Evolutionary conservation across 1,140 invertebrate species (phyloP).

Genomic region (Nasonia vitripennis): DNA sequence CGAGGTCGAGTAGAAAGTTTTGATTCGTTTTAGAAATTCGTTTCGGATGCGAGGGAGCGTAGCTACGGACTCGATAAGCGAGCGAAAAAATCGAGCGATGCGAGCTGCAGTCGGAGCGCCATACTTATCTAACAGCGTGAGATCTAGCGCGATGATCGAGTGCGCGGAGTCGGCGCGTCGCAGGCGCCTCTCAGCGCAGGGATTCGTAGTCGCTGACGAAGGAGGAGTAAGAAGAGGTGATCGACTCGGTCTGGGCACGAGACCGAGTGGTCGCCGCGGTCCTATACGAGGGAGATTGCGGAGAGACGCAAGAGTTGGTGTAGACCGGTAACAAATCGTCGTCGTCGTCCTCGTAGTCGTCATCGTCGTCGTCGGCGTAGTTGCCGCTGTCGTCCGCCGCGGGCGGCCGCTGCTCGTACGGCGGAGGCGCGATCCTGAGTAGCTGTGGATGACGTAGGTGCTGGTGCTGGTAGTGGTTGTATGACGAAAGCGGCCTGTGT

Average conservation of each 20-base stretch:
- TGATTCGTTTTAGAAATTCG: background rate
- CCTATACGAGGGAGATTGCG: background rate
- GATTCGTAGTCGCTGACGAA: background rate
- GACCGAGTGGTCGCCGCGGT: background rate
- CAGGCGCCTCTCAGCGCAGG: background rate
- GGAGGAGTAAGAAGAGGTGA: background rate
- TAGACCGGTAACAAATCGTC: background rate
- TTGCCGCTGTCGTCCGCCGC: background rate
- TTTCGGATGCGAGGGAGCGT: too few relatives aligned
- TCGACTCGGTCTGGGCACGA: background rate
- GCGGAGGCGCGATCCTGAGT: background rate
- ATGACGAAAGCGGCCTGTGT: background rate
- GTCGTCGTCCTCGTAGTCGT: background rate
- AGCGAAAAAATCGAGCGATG: too few relatives aligned
- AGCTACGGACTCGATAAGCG: too few relatives aligned
- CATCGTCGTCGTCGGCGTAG: background rate
- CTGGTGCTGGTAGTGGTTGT: background rate
- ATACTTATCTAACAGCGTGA: too few relatives aligned
- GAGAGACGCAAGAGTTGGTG: constrained; percentile 2
- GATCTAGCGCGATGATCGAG: too few relatives aligned
- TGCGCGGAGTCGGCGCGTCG: too few relatives aligned
- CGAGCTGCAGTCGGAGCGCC: too few relatives aligned
- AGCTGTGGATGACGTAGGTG: background rate
- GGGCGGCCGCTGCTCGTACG: background rate
- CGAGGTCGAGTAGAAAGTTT: constrained; percentile 9